These are phyloP conservation scores for Mercenaria mercenaria DNA, from an alignment of 1,140 invertebrate genomes.

Conservation along the genomic window DNA sequence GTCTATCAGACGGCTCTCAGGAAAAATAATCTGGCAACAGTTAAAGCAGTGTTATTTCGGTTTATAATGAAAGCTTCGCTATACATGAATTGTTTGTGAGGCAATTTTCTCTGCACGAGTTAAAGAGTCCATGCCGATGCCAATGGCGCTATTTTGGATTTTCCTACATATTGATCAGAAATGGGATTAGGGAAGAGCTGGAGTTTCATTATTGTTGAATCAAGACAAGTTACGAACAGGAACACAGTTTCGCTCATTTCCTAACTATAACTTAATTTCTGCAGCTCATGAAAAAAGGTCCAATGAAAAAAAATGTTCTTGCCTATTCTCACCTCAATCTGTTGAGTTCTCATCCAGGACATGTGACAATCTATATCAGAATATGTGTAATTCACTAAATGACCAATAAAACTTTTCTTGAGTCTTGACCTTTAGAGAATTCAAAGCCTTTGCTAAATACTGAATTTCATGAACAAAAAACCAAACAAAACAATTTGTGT, in stretches of 20 bases:
- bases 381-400: too few relatives aligned
- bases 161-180: background rate
- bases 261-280: conserved; percentile 11
- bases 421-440: too few relatives aligned
- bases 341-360: too few relatives aligned
- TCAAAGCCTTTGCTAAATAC: too few relatives aligned
- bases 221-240: background rate
- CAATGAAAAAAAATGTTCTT: too few relatives aligned
- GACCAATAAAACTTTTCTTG: too few relatives aligned
- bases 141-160: background rate
- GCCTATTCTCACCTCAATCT: too few relatives aligned
- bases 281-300: background rate
- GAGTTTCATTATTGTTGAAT: conserved; percentile 24
- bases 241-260: conserved; percentile 23
- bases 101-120: conserved; percentile 48
- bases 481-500: too few relatives aligned
- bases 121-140: background rate
- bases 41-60: background rate
- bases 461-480: too few relatives aligned
- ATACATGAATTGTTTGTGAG: background rate
- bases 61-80: background rate
- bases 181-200: background rate
- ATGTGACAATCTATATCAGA: too few relatives aligned
- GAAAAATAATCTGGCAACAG: background rate
- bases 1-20: background rate